Conservation (phyloP, 2,113 vertebrate species). For the Aptenodytes forsteri region DNA sequence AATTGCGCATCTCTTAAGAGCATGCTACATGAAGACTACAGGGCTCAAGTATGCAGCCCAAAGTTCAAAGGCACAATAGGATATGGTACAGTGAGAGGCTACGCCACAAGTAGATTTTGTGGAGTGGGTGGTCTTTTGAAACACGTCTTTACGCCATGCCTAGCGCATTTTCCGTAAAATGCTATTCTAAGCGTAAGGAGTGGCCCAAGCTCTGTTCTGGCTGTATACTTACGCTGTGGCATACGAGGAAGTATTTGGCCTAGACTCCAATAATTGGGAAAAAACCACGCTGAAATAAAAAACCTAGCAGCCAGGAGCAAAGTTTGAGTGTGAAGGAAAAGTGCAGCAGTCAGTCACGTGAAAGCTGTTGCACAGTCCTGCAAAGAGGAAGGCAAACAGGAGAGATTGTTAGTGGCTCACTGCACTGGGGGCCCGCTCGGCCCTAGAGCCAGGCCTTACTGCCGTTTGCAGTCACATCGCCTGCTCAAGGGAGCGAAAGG, state of each 20-base stretch:
- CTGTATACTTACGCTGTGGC: not conserved
- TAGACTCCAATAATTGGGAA: not conserved
- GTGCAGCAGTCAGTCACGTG: not conserved
- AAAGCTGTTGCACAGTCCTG: not conserved
- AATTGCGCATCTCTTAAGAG: not conserved
- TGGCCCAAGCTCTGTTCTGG: not conserved
- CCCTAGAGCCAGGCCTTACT: not conserved
- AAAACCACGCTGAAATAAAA: not conserved
- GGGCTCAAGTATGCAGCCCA: not conserved
- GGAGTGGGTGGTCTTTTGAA: not conserved
- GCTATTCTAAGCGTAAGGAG: not conserved
- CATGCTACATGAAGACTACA: not conserved
- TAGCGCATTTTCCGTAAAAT: not conserved
- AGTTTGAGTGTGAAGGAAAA: not conserved
- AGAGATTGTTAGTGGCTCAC: no score
- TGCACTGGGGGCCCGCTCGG: rapidly evolving
- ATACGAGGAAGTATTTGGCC: not conserved
- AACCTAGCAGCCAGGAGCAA: not conserved
- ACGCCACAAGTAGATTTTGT: rapidly evolving
- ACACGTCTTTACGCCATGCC: not conserved
- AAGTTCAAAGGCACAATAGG: not conserved
- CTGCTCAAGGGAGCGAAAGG: not conserved
- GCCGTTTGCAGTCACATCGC: not conserved
- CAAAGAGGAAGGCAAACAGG: not conserved
- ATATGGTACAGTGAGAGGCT: not conserved